These are phyloP conservation scores for Platalea minor DNA, from an alignment of 2,797 vertebrate genomes.

Conservation along the genomic window DNA sequence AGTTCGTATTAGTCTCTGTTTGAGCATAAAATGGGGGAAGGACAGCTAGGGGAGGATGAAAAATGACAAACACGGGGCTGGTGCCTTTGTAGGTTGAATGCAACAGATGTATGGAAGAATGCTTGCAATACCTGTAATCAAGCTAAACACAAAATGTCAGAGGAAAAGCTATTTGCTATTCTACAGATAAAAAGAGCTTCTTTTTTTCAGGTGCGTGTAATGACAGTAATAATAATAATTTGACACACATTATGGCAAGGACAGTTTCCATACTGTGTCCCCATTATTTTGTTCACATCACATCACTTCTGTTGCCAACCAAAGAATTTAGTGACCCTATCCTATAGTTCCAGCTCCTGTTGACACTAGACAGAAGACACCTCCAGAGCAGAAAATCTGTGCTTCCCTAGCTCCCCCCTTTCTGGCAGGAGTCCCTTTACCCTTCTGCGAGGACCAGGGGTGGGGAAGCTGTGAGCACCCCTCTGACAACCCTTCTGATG, in stretches of 20 bases:
- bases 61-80: background rate
- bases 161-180: slow-evolving; percentile 5
- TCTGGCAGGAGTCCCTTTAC: background rate
- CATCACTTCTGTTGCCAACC: background rate
- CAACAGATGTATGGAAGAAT: background rate
- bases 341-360: background rate
- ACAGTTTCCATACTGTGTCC: background rate
- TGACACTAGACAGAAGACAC: background rate
- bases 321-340: background rate
- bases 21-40: background rate
- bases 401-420: background rate
- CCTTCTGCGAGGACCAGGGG: background rate
- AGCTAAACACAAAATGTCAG: slow-evolving; percentile 21
- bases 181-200: background rate
- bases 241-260: background rate
- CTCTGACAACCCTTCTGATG: background rate
- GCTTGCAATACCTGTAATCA: background rate
- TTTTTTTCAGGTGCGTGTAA: background rate
- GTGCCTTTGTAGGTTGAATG: background rate
- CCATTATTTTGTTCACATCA: background rate
- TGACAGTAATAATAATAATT: background rate
- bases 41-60: background rate
- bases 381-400: background rate
- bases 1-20: background rate
- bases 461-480: background rate